Evolutionary conservation across 1,140 invertebrate genomes (phyloP).

Genomic region (Bombus balteatus): DNA sequence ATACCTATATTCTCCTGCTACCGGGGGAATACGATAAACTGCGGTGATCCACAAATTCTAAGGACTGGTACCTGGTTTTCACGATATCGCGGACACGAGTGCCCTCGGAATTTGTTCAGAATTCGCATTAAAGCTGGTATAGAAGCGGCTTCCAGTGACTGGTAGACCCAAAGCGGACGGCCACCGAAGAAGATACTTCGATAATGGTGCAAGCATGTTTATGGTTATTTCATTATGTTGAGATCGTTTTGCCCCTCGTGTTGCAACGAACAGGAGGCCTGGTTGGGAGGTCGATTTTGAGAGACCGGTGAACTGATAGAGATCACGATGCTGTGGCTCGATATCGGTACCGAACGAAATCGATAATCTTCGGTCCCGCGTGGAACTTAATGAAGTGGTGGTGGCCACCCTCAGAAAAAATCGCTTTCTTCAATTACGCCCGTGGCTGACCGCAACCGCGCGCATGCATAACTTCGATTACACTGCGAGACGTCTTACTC

Average conservation of each 20-base stretch:
- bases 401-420: slow-evolving; percentile 42
- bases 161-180: neutral
- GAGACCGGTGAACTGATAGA: slow-evolving; percentile 53
- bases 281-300: slow-evolving; percentile 71
- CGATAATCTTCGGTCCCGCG: slow-evolving; percentile 73
- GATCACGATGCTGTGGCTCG: slow-evolving; percentile 65
- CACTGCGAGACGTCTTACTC: slow-evolving; percentile 11
- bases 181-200: slow-evolving; percentile 55
- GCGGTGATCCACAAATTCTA: slow-evolving; percentile 14
- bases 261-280: slow-evolving; percentile 58
- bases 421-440: slow-evolving; percentile 62
- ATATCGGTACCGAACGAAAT: slow-evolving; percentile 74
- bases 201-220: slow-evolving; percentile 70
- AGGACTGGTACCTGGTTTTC: neutral
- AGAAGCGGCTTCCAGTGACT: neutral
- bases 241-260: slow-evolving; percentile 50
- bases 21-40: neutral
- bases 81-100: neutral
- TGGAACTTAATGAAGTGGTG: slow-evolving; percentile 70
- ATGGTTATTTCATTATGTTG: slow-evolving; percentile 69
- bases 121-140: slow-evolving; percentile 16
- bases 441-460: slow-evolving; percentile 5
- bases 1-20: neutral
- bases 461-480: slow-evolving; percentile 4
- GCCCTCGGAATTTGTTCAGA: slow-evolving; percentile 50